A percentile compares a stretch with the other conserved stretches of the same genome.
Evolutionary conservation across 2,113 vertebrate species (phyloP).

Genomic region (Candoia aspera): DNA sequence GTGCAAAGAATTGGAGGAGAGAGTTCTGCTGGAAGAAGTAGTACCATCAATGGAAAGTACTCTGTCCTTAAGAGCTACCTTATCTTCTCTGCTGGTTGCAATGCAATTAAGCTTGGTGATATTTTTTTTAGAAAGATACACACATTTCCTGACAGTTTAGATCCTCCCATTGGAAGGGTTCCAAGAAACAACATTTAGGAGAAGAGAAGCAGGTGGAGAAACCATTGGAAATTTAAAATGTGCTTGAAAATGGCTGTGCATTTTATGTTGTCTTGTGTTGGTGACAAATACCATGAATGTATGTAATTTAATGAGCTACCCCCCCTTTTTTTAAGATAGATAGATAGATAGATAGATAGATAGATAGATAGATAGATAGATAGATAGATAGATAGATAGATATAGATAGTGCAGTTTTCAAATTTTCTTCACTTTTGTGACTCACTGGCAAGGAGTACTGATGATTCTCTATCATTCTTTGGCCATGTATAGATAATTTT

Average conservation of each 20-base stretch:
- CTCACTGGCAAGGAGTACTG: neutral
- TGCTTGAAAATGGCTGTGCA: slow-evolving; percentile 15
- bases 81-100: neutral
- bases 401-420: slow-evolving; percentile 23
- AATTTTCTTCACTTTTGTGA: neutral
- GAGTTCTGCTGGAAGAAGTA: neutral
- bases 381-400: no score
- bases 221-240: slow-evolving; percentile 7
- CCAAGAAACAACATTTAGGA: neutral
- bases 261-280: neutral
- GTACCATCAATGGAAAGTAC: neutral
- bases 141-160: neutral
- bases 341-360: no score
- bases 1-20: neutral
- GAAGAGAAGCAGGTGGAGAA: slow-evolving; percentile 15
- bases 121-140: no score
- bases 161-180: neutral
- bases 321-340: no score
- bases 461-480: neutral
- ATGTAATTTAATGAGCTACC: slow-evolving; percentile 1
- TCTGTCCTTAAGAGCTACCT: neutral
- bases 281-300: neutral
- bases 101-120: neutral
- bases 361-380: no score
- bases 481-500: neutral